Percentiles rank a stretch among this genome's conserved stretches.
phyloP scores from a whole-genome alignment of 1,140 invertebrate genomes.

The Drosophila ercepeae region DNA sequence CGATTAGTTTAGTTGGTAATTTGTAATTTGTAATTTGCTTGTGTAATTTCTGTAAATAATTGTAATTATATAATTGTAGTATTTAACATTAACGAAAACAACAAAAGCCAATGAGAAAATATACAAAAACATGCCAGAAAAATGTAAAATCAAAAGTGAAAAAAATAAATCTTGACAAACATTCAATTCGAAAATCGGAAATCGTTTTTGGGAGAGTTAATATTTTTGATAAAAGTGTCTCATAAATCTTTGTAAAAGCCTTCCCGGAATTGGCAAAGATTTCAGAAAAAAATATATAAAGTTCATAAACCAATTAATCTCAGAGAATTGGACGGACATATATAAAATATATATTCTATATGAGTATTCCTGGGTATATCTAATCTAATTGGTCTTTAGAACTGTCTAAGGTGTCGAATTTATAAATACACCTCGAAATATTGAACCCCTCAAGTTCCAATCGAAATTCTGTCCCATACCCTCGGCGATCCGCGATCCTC shows the following conservation, averaged over 20 bases:
- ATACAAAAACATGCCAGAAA: constrained; percentile 6
- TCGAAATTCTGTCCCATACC: constrained; percentile 28
- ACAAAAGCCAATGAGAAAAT: constrained; percentile 11
- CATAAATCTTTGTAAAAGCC: no score
- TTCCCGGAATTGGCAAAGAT: constrained; percentile 2
- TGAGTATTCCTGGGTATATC: constrained; percentile 32
- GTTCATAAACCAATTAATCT: constrained; percentile 18
- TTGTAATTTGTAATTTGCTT: constrained; percentile 47
- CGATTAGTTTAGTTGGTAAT: constrained; percentile 65
- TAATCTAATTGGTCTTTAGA: constrained; percentile 51
- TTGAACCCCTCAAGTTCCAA: constrained; percentile 7
- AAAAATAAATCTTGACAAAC: constrained; percentile 34
- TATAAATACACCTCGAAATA: constrained; percentile 29
- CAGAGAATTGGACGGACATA: constrained; percentile 3
- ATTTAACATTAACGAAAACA: constrained; percentile 30
- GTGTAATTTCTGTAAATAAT: constrained; percentile 62
- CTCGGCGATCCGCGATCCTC: neutral
- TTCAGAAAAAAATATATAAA: neutral
- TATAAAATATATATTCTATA: constrained; percentile 19
- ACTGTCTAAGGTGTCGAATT: constrained; percentile 47
- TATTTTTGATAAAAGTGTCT: neutral
- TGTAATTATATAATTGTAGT: constrained; percentile 71
- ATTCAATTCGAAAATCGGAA: constrained; percentile 25
- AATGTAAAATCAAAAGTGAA: constrained; percentile 39
- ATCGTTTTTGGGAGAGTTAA: neutral